Percentiles rank a stretch among this genome's conserved stretches.
These are phyloP conservation scores for Cephus pulcher DNA, from an alignment of 2,888 invertebrate species.

Conservation along the genomic window DNA sequence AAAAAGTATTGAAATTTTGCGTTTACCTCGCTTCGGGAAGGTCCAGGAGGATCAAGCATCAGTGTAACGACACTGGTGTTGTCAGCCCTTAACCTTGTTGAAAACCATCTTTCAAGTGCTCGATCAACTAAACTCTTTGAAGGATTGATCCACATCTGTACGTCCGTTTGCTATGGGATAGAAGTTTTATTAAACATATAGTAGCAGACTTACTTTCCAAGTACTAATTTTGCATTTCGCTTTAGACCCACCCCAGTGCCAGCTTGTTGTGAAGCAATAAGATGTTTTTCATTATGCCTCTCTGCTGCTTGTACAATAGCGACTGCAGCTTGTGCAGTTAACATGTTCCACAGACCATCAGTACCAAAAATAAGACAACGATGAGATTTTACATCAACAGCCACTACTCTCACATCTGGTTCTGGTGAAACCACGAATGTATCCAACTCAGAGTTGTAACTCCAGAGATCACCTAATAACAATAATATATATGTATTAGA, in stretches of 20 bases:
- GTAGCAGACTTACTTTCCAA: neutral
- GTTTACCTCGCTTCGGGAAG: constrained; percentile 75
- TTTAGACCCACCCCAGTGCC: constrained; percentile 52
- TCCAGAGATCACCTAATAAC: constrained; percentile 90
- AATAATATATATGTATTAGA: neutral
- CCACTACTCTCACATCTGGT: constrained; percentile 91
- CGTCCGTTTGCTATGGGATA: constrained; percentile 46
- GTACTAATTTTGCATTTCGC: neutral
- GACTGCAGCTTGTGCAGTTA: constrained; percentile 86
- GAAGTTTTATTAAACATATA: constrained; percentile 1
- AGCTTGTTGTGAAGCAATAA: constrained; percentile 63
- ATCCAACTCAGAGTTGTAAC: constrained; percentile 90
- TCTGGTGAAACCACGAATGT: constrained; percentile 98
- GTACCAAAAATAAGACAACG: constrained; percentile 94
- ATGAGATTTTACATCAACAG: constrained; percentile 74
- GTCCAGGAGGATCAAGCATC: constrained; percentile 91
- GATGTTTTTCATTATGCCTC: constrained; percentile 78
- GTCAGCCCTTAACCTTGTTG: constrained; percentile 90
- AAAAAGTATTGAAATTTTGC: neutral
- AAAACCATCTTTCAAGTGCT: constrained; percentile 86
- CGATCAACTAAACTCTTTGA: constrained; percentile 89
- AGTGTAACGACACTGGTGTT: constrained; percentile 95
- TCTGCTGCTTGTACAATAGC: constrained; percentile 86
- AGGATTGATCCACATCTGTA: constrained; percentile 85
- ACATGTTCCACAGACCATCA: constrained; percentile 97